Percentiles rank a stretch among this genome's conserved stretches.
phyloP scores from a whole-genome alignment of 2,888 invertebrate species.

The Ectemnius lituratus region DNA sequence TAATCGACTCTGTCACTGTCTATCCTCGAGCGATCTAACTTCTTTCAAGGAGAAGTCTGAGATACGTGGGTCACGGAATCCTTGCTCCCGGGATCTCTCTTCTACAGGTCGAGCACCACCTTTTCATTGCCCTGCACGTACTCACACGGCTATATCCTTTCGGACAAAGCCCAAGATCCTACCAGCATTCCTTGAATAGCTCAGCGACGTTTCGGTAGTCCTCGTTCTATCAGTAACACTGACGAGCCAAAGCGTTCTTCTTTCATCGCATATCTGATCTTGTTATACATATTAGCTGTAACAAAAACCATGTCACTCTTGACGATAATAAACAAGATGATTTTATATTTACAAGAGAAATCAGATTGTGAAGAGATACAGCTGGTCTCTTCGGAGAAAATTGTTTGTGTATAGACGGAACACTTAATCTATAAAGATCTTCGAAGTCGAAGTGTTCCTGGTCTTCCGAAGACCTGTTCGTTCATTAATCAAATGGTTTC shows the following conservation, averaged over 20 bases:
- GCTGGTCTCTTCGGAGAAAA: too few relatives aligned
- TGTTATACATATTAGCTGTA: too few relatives aligned
- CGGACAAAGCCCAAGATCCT: slow-evolving; percentile 45
- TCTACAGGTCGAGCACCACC: slow-evolving; percentile 24
- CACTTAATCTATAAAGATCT: too few relatives aligned
- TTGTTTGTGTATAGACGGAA: too few relatives aligned
- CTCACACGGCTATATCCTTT: slow-evolving; percentile 39
- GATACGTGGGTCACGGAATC: background rate
- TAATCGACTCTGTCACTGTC: background rate
- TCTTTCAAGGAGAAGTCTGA: slow-evolving; percentile 8
- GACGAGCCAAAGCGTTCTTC: background rate
- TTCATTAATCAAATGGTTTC: background rate
- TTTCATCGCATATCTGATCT: too few relatives aligned
- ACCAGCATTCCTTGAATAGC: slow-evolving; percentile 51
- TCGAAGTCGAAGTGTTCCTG: too few relatives aligned
- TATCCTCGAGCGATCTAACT: slow-evolving; percentile 22
- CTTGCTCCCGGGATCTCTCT: slow-evolving; percentile 11
- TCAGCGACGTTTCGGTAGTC: slow-evolving; percentile 12
- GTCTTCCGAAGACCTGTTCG: background rate
- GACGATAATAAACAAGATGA: too few relatives aligned
- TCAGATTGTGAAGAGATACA: too few relatives aligned
- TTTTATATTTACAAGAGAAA: too few relatives aligned
- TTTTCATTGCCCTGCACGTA: slow-evolving; percentile 20
- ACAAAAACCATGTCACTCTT: too few relatives aligned
- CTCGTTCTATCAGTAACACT: background rate